A percentile compares a stretch with the other conserved stretches of the same genome.
Conservation (phyloP, 2,113 vertebrate species). For the Fregata magnificens region DNA sequence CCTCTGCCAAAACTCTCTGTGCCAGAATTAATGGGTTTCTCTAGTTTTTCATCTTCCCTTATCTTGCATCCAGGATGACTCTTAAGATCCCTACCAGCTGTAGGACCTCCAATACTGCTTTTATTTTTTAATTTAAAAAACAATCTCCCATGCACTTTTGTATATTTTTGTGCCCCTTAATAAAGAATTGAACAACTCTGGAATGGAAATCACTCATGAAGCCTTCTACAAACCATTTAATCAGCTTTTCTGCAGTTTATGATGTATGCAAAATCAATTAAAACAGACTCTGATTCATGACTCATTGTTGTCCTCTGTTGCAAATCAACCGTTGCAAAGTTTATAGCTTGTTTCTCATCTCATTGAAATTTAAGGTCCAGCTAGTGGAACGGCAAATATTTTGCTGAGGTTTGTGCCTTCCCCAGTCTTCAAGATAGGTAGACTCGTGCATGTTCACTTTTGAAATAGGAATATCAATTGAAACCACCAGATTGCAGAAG, state of each 20-base stretch:
- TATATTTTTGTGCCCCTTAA: not conserved
- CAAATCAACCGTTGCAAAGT: not conserved
- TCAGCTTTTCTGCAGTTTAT: not conserved
- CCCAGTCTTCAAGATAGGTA: not conserved
- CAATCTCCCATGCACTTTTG: not conserved
- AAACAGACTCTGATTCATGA: not conserved
- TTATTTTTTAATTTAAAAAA: not conserved
- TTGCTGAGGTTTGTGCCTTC: not conserved
- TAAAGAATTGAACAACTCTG: not conserved
- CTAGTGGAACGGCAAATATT: not conserved
- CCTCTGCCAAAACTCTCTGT: not conserved
- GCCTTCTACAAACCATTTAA: not conserved
- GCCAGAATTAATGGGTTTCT: not conserved
- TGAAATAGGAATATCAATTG: not conserved
- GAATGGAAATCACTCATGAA: not conserved
- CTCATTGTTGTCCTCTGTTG: not conserved
- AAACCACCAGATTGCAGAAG: not conserved
- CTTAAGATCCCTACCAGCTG: not conserved
- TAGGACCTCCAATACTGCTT: not conserved
- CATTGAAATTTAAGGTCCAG: not conserved
- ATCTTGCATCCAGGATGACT: not conserved
- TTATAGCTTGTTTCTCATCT: not conserved
- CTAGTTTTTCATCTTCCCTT: not conserved
- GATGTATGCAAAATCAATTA: conserved; percentile 1
- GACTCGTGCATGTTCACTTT: not conserved